Base-by-base conservation (phyloP, 2,888 invertebrate species). In the Amiota mariae region DNA sequence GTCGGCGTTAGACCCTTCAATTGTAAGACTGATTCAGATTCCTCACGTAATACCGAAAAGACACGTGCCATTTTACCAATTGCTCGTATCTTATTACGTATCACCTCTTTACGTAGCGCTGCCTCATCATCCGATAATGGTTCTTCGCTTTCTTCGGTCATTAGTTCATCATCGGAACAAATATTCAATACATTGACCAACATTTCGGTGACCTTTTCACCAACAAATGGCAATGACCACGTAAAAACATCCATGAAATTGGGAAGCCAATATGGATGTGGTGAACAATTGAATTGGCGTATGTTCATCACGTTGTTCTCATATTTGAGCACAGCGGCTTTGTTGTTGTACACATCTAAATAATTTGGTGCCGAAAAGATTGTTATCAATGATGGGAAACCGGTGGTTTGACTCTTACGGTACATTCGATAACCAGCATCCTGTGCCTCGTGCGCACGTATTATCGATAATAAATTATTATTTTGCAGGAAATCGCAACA, bases 261-360 rank as follows among this genome's bases (percentile, higher is more conserved):
- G 86, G 99, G 99, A 91, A 99, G 92, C 99, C 99, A 99, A 91
- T 99, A 99, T 56, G 99, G 99, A 92, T 99, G 99, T 78, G 98
- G 98, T 84, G 98, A 98, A 92, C 98, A 99, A 91, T 99, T 99
- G 92, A 99, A 99, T 92, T 99, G 99, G 89, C 99, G 94, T 88
- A 99, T 99, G 92, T 99, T 99, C 99, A 99, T 99, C 88, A 99
- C 99, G 92, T 99, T 99, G 92, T 99, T 99, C 93, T 99, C 99
- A 92, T 99, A 99, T 91, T 99, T 99, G 90, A 99, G 93, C 90
- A 99, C 99, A 89, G 99, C 99, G 90, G 99, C 99, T 93, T 97
- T 99, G 92, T 99, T 99, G 92, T 99, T 99, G 92, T 99, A 99
- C 84, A 99, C 99, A 93, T 99, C 99, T 93, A 99, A 93, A 92